phyloP scores from a whole-genome alignment of 1,140 invertebrate species.

The Scaptomyza pallida region DNA sequence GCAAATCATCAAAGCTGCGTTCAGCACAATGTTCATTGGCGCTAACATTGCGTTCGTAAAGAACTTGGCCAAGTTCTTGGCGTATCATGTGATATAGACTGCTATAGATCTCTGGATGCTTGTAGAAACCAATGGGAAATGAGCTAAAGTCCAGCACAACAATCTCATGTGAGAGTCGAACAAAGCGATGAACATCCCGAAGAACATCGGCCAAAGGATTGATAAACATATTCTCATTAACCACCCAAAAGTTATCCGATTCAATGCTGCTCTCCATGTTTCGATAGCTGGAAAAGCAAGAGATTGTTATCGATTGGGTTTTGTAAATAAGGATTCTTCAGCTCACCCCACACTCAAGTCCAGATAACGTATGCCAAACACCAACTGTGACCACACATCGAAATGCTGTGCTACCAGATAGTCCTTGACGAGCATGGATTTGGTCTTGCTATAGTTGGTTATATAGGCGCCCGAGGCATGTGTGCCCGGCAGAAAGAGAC shows the following conservation, averaged over 20 bases:
- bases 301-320: too few relatives aligned
- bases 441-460: constrained; percentile 77
- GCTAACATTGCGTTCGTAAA: constrained; percentile 52
- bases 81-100: constrained; percentile 55
- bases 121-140: constrained; percentile 81
- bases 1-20: constrained; percentile 56
- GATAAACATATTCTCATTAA: constrained; percentile 86
- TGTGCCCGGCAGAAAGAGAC: constrained; percentile 84
- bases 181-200: constrained; percentile 85
- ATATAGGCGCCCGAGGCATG: constrained; percentile 88
- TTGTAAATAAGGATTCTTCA: background rate
- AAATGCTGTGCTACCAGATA: constrained; percentile 88
- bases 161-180: constrained; percentile 85
- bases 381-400: constrained; percentile 90
- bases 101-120: constrained; percentile 72
- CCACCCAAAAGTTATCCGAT: constrained; percentile 85
- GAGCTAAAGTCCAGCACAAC: constrained; percentile 86
- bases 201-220: constrained; percentile 85
- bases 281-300: constrained; percentile 44
- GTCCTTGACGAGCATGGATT: constrained; percentile 81
- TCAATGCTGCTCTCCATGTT: constrained; percentile 37
- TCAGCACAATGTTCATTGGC: constrained; percentile 58
- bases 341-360: constrained; percentile 89
- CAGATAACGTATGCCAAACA: constrained; percentile 92
- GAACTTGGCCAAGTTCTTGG: constrained; percentile 64